Evolutionary conservation across 2,113 vertebrate genomes (phyloP).

Genomic region (Marcusenius ussheri): DNA sequence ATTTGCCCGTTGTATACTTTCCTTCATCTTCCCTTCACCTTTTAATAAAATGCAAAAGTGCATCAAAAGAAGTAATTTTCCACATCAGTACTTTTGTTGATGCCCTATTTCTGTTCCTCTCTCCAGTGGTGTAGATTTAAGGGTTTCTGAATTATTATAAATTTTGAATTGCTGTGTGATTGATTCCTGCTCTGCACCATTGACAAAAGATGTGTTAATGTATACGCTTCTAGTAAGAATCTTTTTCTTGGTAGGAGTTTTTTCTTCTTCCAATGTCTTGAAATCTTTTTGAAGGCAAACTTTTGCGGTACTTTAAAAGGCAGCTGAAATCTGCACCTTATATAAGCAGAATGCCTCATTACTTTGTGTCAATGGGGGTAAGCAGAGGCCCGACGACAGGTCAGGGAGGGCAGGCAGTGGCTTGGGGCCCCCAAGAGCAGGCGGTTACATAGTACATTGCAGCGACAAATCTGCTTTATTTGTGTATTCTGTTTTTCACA

Average conservation of each 20-base stretch:
- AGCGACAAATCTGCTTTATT: not conserved
- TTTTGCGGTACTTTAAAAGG: not conserved
- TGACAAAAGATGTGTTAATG: not conserved
- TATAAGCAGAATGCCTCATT: not conserved
- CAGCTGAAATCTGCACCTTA: not conserved
- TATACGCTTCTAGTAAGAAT: not conserved
- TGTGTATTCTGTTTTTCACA: not conserved
- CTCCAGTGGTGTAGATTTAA: constrained; percentile 20
- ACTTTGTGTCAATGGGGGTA: not conserved
- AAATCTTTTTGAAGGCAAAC: not conserved
- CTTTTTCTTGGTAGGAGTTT: not conserved
- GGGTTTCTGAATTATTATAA: not conserved
- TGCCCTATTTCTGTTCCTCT: constrained; percentile 46
- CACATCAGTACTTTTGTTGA: constrained; percentile 45
- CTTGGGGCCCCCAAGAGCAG: not conserved
- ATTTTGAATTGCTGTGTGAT: not conserved
- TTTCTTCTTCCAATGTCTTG: not conserved
- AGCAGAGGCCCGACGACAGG: not conserved
- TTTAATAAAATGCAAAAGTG: constrained; percentile 57
- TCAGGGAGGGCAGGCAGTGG: not conserved
- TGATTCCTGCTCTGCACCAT: not conserved
- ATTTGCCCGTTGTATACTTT: constrained; percentile 6
- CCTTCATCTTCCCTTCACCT: constrained; percentile 31
- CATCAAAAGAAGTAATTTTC: constrained; percentile 57
- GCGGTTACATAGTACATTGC: not conserved